These are phyloP conservation scores for Hypothenemus hampei DNA, from an alignment of 1,140 invertebrate species.

Conservation along the genomic window DNA sequence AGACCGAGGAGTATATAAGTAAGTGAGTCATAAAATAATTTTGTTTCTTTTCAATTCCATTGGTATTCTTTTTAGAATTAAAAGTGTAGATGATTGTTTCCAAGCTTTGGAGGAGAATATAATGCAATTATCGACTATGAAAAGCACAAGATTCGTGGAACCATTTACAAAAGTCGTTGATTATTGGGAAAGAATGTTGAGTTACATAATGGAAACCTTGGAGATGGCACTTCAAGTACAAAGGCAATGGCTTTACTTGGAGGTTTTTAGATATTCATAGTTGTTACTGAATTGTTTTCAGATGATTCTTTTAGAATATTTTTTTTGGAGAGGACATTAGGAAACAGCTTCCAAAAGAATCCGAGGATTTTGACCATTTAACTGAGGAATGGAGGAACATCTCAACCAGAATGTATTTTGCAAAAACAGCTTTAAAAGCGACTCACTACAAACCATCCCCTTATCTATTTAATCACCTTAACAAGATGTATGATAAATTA, in stretches of 20 bases:
- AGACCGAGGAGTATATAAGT: constrained; percentile 55
- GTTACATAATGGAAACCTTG: constrained; percentile 70
- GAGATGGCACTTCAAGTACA: constrained; percentile 73
- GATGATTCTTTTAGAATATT: constrained; percentile 57
- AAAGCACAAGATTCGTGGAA: constrained; percentile 79
- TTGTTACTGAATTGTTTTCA: neutral
- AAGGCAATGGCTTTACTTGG: constrained; percentile 74
- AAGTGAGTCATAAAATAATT: neutral
- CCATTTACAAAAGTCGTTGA: constrained; percentile 75
- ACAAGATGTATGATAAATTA: constrained; percentile 58
- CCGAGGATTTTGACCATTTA: constrained; percentile 67
- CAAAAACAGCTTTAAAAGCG: constrained; percentile 53
- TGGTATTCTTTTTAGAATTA: constrained; percentile 58
- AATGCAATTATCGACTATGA: constrained; percentile 73
- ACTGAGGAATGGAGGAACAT: constrained; percentile 68
- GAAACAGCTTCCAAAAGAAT: constrained; percentile 74
- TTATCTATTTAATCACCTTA: constrained; percentile 58
- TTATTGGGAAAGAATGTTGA: constrained; percentile 76
- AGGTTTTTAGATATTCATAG: constrained; percentile 45
- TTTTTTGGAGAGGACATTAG: constrained; percentile 80
- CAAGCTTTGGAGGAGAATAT: constrained; percentile 69
- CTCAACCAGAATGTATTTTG: constrained; percentile 56
- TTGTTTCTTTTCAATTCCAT: too few relatives aligned
- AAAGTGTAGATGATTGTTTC: constrained; percentile 66
- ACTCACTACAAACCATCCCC: constrained; percentile 52